These are phyloP conservation scores for Sebastes minor DNA, from an alignment of 2,797 vertebrate species.

Conservation along the genomic window DNA sequence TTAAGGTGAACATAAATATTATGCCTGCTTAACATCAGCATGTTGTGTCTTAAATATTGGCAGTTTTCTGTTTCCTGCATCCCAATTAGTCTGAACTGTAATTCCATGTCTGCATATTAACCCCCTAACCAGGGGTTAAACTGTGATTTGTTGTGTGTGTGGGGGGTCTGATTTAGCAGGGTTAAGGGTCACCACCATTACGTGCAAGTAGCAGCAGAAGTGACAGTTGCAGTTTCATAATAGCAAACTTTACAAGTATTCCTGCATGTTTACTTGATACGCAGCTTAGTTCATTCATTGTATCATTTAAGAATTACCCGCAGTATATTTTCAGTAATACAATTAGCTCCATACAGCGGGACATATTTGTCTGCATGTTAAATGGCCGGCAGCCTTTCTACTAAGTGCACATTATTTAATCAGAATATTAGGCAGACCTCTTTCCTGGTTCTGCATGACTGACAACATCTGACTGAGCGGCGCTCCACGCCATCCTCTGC, in stretches of 20 bases:
- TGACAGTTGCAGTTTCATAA: background rate
- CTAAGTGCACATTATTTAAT: slow-evolving; percentile 36
- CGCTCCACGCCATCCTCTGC: slow-evolving; percentile 27
- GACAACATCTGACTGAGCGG: slow-evolving; percentile 46
- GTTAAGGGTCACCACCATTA: slow-evolving; percentile 20
- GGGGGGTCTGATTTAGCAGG: slow-evolving; percentile 13
- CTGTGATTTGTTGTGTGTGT: slow-evolving; percentile 22
- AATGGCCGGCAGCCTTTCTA: slow-evolving; percentile 12
- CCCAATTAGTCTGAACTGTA: background rate
- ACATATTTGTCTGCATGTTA: slow-evolving; percentile 21
- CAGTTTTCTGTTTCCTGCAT: background rate
- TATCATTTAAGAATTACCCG: background rate
- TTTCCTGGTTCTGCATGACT: slow-evolving; percentile 36
- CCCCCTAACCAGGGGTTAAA: slow-evolving; percentile 14
- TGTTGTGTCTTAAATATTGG: too few relatives aligned
- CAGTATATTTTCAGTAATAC: background rate
- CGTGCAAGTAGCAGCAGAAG: background rate
- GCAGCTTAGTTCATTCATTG: background rate
- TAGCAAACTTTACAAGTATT: background rate
- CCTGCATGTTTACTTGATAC: background rate
- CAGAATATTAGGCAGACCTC: slow-evolving; percentile 17
- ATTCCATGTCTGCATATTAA: background rate
- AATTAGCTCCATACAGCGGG: background rate
- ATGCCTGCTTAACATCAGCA: too few relatives aligned
- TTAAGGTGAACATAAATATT: too few relatives aligned